Conservation (phyloP, 2,113 vertebrate genomes). For the Tiliqua scincoides region DNA sequence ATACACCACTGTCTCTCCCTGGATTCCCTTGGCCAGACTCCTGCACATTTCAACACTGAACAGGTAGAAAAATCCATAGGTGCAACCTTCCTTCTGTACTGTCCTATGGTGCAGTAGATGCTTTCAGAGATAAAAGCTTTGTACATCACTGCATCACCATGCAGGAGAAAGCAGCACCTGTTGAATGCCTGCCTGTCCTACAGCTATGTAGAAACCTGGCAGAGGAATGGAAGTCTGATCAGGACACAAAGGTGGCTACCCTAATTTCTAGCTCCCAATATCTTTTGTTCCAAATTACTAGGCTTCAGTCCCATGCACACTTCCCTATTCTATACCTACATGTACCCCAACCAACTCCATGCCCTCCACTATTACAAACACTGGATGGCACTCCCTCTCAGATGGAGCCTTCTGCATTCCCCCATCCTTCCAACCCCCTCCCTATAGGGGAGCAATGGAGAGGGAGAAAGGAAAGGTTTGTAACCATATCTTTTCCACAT, state of each 20-base stretch:
- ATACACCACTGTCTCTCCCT: no score
- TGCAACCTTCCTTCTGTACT: not conserved
- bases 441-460: no score
- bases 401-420: not conserved
- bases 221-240: not conserved
- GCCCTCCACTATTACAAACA: not conserved
- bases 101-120: not conserved
- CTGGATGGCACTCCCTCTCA: not conserved
- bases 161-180: not conserved
- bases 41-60: not conserved
- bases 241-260: not conserved
- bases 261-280: not conserved
- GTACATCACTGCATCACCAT: not conserved
- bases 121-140: not conserved
- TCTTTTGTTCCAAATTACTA: fast-evolving
- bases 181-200: not conserved
- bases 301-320: not conserved
- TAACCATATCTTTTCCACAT: not conserved
- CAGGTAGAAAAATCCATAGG: no score
- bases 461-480: no score
- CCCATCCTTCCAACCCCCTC: not conserved
- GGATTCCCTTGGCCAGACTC: no score
- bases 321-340: not conserved
- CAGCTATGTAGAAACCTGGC: not conserved
- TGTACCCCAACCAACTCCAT: not conserved